phyloP scores from a whole-genome alignment of 2,113 vertebrate species.

The Pelvicachromis taeniatus region DNA sequence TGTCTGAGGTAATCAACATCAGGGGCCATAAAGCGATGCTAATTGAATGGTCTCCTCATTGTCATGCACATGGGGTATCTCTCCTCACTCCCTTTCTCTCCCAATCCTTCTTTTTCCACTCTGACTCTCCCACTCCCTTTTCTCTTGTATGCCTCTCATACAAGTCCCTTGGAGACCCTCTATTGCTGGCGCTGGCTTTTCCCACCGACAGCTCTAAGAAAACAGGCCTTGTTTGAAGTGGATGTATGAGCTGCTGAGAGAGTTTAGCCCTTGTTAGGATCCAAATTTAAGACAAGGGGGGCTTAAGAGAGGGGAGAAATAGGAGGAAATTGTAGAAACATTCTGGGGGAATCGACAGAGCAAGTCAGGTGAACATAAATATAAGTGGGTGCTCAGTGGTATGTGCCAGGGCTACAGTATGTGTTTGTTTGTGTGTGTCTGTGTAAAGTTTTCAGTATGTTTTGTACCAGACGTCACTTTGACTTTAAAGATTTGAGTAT shows the following conservation, averaged over 20 bases:
- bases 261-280: conserved; percentile 50
- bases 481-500: background rate
- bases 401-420: background rate
- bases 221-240: conserved; percentile 72
- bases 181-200: conserved; percentile 48
- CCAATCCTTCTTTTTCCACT: conserved; percentile 43
- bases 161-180: conserved; percentile 59
- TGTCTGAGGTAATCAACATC: conserved; percentile 79
- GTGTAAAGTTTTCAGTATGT: background rate
- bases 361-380: background rate
- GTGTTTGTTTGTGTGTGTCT: background rate
- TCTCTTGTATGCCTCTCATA: conserved; percentile 57
- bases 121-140: conserved; percentile 43
- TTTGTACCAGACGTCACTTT: background rate
- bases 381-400: background rate
- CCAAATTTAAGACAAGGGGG: background rate
- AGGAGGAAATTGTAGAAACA: background rate
- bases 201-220: conserved; percentile 68
- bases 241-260: conserved; percentile 48
- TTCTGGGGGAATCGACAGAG: background rate
- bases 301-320: background rate
- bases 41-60: conserved; percentile 79
- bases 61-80: conserved; percentile 66
- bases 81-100: conserved; percentile 38
- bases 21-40: conserved; percentile 69